These are phyloP conservation scores for Biston betularia DNA, from an alignment of 2,888 invertebrate genomes.

Conservation along the genomic window DNA sequence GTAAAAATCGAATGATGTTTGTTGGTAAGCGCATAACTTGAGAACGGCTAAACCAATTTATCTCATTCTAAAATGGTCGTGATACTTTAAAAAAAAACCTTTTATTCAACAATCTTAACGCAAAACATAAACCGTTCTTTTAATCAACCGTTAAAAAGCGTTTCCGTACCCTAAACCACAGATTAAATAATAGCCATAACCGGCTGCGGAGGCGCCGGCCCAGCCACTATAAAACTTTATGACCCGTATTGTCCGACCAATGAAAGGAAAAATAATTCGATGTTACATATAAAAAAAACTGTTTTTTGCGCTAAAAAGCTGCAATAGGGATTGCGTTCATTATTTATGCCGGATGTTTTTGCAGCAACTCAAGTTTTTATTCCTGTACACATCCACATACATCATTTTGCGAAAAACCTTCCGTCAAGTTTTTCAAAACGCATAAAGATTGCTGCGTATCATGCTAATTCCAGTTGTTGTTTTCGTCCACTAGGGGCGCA, in stretches of 20 bases:
- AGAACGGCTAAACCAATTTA: no score
- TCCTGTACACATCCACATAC: no score
- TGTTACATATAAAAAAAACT: conserved; percentile 54
- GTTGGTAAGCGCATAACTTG: no score
- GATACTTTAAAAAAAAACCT: not conserved
- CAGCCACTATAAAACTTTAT: conserved; percentile 68
- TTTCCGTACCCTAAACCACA: conserved; percentile 20
- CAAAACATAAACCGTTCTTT: conserved; percentile 16
- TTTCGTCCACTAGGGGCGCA: no score
- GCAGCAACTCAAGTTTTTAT: no score
- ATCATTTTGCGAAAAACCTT: no score
- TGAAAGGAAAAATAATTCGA: conserved; percentile 68
- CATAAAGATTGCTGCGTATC: no score
- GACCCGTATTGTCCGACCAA: conserved; percentile 70
- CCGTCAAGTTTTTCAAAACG: no score
- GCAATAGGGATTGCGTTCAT: conserved; percentile 4
- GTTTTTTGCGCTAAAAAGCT: conserved; percentile 31
- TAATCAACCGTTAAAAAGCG: conserved; percentile 35
- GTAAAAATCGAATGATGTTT: no score
- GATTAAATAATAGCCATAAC: conserved; percentile 6
- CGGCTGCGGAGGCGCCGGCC: conserved; percentile 33
- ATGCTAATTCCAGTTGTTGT: no score
- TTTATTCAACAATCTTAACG: conserved; percentile 3
- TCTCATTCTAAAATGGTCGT: no score
- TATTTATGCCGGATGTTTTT: not conserved